Conservation (phyloP, 2,888 invertebrate species). For the Athripsodes cinereus region DNA sequence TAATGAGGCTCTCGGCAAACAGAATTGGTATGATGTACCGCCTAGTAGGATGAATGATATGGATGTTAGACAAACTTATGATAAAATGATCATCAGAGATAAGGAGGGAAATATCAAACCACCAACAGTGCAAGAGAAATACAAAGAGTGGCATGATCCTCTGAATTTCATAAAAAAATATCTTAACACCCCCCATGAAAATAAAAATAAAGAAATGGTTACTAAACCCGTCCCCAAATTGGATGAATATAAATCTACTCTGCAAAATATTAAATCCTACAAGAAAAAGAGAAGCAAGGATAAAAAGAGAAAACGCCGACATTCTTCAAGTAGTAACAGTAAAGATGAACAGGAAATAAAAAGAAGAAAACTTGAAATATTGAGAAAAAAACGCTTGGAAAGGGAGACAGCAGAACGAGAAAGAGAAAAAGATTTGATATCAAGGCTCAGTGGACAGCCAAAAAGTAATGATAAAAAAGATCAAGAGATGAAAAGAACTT, state of each 20-base stretch:
- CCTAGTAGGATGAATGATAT: conserved; percentile 49
- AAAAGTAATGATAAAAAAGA: no score
- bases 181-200: conserved; percentile 16
- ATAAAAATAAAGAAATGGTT: not conserved
- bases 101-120: conserved; percentile 41
- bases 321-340: conserved; percentile 25
- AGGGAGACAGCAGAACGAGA: conserved; percentile 75
- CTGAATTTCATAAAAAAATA: conserved; percentile 56
- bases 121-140: conserved; percentile 20
- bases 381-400: conserved; percentile 71
- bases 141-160: conserved; percentile 56
- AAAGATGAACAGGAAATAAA: conserved; percentile 34
- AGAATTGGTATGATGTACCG: conserved; percentile 82
- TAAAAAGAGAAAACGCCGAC: conserved; percentile 27
- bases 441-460: conserved; percentile 14
- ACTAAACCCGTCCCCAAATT: not conserved
- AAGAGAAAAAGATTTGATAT: conserved; percentile 43
- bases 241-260: not conserved
- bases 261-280: conserved; percentile 26
- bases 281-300: conserved; percentile 31
- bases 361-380: conserved; percentile 50
- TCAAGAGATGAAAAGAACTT: conserved; percentile 4
- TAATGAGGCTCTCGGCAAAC: conserved; percentile 75
- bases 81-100: conserved; percentile 44
- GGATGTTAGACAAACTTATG: conserved; percentile 45